Base-by-base conservation (phyloP, 1,140 invertebrate genomes). In the Cecropterus lyciades region DNA sequence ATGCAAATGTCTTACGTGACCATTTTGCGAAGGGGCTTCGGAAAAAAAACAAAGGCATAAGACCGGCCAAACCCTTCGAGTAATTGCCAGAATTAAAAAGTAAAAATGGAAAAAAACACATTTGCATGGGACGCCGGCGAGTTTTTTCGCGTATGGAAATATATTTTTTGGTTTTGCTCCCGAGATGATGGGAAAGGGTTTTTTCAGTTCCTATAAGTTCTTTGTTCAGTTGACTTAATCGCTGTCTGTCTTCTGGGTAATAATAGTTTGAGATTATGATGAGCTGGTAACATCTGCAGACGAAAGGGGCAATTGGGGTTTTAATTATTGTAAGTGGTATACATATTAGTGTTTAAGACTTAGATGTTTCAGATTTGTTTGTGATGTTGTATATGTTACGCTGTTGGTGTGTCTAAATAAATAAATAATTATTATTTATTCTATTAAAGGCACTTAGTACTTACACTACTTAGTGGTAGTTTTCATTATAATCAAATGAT, bases 1-100 rank as follows among this genome's bases (percentile, higher is more conserved):
- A 80, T 80, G 78, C 70, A 74, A 78, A 80, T 80, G 63, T 20
- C 13, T 63, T 65, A 64, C 77, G 79, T 80, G 79, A 80, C 79
- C 79, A 80, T 79, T 73, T 79, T 75, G 71, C 71, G 67, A 76
- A 73, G 67, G 73, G 70, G 73, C 60, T 64, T 11, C 60, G 62
- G 69, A 70, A 79, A 78, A 77, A 73, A 74, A 75, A 66, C 67
- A 72, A 77, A 71, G 57, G 33, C 33, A 56, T 53, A 76, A 76
- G 70, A 53, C 49, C 48, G 59, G 59, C 52, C 76, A 74, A 79
- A 79, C 73, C 76, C 73, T 75, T 78, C 68, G 65, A 52, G 67
- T 76, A 73, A 75, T 75, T 75, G 70, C 59, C 59, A 63, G 59
- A 63, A 63, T 63, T 63, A 63, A 63, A 73, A 73, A 75, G 56